A percentile compares a stretch with the other conserved stretches of the same genome.
Conservation (phyloP, 2,797 vertebrate genomes). For the Argya squamiceps region DNA sequence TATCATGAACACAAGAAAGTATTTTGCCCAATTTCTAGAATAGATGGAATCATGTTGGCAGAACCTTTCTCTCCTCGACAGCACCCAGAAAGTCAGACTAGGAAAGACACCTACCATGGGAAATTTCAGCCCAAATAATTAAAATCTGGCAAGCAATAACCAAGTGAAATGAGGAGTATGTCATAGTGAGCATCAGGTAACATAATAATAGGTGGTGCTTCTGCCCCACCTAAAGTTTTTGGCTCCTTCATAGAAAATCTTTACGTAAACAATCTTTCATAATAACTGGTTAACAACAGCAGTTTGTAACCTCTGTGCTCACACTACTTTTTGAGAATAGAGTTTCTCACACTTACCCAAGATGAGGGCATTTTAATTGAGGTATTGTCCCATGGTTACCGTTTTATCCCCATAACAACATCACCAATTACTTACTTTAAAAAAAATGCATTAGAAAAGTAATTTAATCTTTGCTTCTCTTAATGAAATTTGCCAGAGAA, state of each 20-base stretch:
- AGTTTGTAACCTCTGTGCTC: not conserved
- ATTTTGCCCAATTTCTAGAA: not conserved
- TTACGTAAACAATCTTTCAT: slow-evolving; percentile 43
- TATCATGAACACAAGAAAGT: not conserved
- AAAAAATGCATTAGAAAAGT: slow-evolving; percentile 62
- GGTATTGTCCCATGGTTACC: slow-evolving; percentile 38
- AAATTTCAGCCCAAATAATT: slow-evolving; percentile 47
- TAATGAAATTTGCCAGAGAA: slow-evolving; percentile 52
- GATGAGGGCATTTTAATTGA: slow-evolving; percentile 33
- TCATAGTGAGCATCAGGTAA: slow-evolving; percentile 35
- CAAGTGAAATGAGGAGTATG: not conserved
- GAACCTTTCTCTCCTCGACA: not conserved
- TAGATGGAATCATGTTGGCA: not conserved
- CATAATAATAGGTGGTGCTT: slow-evolving; percentile 50
- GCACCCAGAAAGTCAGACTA: not conserved
- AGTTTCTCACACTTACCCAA: slow-evolving; percentile 21
- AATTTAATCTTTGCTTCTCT: slow-evolving; percentile 58
- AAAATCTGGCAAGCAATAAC: slow-evolving; percentile 37
- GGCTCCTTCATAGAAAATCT: slow-evolving; percentile 51
- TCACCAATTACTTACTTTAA: slow-evolving; percentile 40
- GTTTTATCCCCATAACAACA: slow-evolving; percentile 54
- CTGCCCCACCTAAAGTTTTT: slow-evolving; percentile 59
- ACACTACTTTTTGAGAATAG: not conserved
- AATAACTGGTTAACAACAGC: not conserved
- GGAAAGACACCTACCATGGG: not conserved